Conservation (phyloP, 2,888 invertebrate species). For the Nomada flava region DNA sequence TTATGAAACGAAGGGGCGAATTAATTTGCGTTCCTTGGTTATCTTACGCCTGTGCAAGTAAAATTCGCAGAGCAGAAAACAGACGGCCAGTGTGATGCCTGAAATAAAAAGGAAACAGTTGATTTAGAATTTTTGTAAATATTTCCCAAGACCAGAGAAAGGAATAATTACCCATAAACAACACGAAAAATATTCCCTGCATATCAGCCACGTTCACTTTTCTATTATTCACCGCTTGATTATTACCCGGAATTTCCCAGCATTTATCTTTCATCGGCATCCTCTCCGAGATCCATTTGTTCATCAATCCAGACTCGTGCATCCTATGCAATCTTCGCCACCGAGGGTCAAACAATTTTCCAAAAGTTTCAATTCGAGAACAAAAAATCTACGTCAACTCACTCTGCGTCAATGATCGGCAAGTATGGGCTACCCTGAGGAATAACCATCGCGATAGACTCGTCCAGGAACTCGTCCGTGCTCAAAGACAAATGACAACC, state of each 20-base stretch:
- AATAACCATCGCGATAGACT: slow-evolving; percentile 91
- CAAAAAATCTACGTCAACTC: slow-evolving; percentile 80
- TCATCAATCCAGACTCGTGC: slow-evolving; percentile 93
- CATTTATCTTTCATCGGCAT: slow-evolving; percentile 93
- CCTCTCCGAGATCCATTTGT: slow-evolving; percentile 92
- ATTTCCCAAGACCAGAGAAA: not conserved
- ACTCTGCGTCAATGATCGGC: slow-evolving; percentile 91
- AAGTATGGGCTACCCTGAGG: slow-evolving; percentile 92
- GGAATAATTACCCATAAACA: slow-evolving; percentile 89
- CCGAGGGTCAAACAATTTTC: not conserved
- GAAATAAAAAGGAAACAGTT: slow-evolving; percentile 43
- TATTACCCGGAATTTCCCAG: slow-evolving; percentile 87
- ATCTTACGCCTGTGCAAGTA: slow-evolving; percentile 83
- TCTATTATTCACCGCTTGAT: slow-evolving; percentile 91
- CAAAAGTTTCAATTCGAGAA: not conserved
- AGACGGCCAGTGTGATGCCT: slow-evolving; percentile 85
- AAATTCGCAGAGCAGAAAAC: slow-evolving; percentile 85
- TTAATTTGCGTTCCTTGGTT: slow-evolving; percentile 83
- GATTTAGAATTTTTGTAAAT: not conserved
- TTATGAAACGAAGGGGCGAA: slow-evolving; percentile 85
- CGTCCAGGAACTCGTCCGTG: slow-evolving; percentile 91
- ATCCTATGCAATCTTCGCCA: slow-evolving; percentile 90
- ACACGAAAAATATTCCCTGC: slow-evolving; percentile 96
- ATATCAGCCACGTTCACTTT: slow-evolving; percentile 95
- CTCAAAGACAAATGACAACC: slow-evolving; percentile 91